Evolutionary conservation across 2,113 vertebrate species (phyloP), one percentile per base, ranked within the genome.

Genomic region (Stigmatopora nigra): DNA sequence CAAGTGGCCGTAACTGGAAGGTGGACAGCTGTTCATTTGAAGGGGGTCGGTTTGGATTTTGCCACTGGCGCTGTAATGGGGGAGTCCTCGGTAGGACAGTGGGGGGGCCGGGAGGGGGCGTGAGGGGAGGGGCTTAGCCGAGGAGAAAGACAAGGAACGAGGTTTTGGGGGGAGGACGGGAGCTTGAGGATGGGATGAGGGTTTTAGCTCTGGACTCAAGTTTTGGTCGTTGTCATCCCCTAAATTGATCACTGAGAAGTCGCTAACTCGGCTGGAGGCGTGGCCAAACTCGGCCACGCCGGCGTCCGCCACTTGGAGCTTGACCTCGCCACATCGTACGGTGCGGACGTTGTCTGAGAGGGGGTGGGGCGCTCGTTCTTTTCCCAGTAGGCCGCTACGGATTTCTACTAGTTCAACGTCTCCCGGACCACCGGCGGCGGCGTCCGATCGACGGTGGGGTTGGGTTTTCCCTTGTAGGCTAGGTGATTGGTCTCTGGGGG

Each of bases 121-220:
- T 0, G 88, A 84, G 79, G 88, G 79, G 63, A 89, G 77, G 68
- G 84, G 76, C 55, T 81, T 88, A 59, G 87, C 82, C 53, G 89
- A 87, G n/a, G 90, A 89, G 84, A 83, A 81, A 20, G 91, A 91
- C 84, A 91, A 81, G 4, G 91, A 90, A 25, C 87, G 83, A 63
- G 88, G 88, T 66, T 92, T 91, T 0, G 92, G 91, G 71, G 93
- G 93, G 76, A 93, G 93, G 55, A 92, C 79, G 0, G 92, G 91
- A 17, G 89, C 89, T 75, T 89, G 84, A 56, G 75, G 73, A 44
- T 57, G 62, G 15, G 78, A 65, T 65, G 90, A 78, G 68, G 82
- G 68, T 80, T 86, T 79, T 71, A 59, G 81, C 46, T 85, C 79
- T 15, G 31, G 20, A 7, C 68, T 74, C 56, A 53, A 79, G 12